Base-by-base conservation (phyloP, 2,888 invertebrate species). In the Synanthedon tipuliformis region DNA sequence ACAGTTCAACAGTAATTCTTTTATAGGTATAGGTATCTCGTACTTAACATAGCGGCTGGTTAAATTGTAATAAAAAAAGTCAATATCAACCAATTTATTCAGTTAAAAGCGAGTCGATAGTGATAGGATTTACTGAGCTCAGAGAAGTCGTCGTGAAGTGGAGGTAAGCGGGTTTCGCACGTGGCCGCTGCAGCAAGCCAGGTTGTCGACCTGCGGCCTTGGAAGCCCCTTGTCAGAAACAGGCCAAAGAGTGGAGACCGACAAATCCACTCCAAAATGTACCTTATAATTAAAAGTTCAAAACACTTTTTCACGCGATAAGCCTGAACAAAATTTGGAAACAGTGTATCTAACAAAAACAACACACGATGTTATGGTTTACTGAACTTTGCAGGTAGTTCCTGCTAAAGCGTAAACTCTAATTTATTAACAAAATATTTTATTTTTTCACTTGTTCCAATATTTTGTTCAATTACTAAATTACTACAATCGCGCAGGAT, bases 141-240 rank as follows among this genome's bases (percentile, higher is more conserved):
- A 40, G 50, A 27, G 40, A 23, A 53, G 53, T 18, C 18, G 49
- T 50, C 34, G 69, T 68, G 45, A 15, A 45, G 45, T 65, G 72
- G 78, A 77, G 78, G 78, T 73, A 67, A 81, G 75, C 77, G 73
- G 71, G 78, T 78, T 81, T 75, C 74, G 77, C 81, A 79, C 81
- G 80, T 78, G 81, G 76, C 68, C 66, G 66, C 69, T 70, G 72
- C 70, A 66, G 68, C 63, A 60, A 62, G 66, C 63, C 73, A 71
- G 82, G 83, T 83, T 82, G 80, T 75, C 80, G 82, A 83, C 83
- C 84, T 68, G 59, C 74, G 78, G 75, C 83, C 81, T 84, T 83
- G 81, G 68, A 66, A 73, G 73, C 71, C 76, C 75, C 76, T 72
- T 63, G 61, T 57, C 59, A 59, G 57, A 49, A n/a, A 53, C 57